Evolutionary conservation across 2,113 vertebrate genomes (phyloP).

Genomic region (Clarias gariepinus): DNA sequence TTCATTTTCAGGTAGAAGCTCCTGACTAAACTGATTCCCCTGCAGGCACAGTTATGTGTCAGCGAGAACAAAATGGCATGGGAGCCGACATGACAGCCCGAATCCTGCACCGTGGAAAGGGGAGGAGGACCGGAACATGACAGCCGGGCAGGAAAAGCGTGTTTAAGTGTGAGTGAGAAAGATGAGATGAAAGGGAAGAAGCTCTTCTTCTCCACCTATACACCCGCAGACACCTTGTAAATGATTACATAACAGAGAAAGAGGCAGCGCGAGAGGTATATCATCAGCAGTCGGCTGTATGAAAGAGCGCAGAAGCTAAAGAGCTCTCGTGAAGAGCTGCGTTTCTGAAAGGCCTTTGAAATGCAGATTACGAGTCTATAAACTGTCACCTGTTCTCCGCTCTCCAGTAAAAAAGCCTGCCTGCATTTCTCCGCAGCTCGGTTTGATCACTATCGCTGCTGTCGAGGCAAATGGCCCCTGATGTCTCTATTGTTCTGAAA

Average conservation of each 20-base stretch:
- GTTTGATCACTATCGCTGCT: slow-evolving; percentile 65
- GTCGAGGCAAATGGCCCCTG: slow-evolving; percentile 64
- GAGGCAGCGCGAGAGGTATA: slow-evolving; percentile 25
- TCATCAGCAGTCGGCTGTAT: slow-evolving; percentile 38
- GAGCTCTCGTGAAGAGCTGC: slow-evolving; percentile 45
- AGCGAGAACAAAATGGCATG: slow-evolving; percentile 30
- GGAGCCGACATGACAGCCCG: slow-evolving; percentile 30
- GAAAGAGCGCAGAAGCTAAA: slow-evolving; percentile 46
- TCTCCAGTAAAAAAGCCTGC: slow-evolving; percentile 60
- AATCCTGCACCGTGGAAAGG: slow-evolving; percentile 26
- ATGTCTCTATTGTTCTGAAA: slow-evolving; percentile 72
- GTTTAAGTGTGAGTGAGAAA: slow-evolving; percentile 18
- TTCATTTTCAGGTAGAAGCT: slow-evolving; percentile 1
- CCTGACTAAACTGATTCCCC: background rate
- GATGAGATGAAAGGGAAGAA: slow-evolving; percentile 36
- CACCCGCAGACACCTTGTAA: slow-evolving; percentile 37
- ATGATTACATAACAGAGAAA: slow-evolving; percentile 44
- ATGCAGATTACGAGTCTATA: slow-evolving; percentile 69
- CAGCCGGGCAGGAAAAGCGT: slow-evolving; percentile 30
- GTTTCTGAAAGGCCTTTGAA: slow-evolving; percentile 63
- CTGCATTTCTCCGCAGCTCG: slow-evolving; percentile 58
- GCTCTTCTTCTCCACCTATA: slow-evolving; percentile 35
- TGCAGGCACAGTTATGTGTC: slow-evolving; percentile 32
- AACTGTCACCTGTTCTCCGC: slow-evolving; percentile 71
- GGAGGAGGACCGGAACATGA: slow-evolving; percentile 25